Conservation (phyloP, 2,888 invertebrate species). For the Epinotia brunnichana region DNA sequence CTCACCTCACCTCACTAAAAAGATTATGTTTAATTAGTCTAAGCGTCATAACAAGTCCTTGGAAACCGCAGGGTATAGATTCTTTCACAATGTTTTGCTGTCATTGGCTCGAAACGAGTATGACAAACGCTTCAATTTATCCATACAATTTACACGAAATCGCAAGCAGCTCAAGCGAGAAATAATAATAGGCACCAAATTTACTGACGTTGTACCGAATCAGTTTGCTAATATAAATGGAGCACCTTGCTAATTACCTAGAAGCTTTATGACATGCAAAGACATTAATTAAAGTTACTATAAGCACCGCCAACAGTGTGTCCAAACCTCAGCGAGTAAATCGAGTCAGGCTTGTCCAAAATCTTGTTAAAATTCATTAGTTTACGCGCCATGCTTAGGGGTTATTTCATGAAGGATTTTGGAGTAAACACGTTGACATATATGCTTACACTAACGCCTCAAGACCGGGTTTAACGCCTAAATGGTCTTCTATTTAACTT, state of each 20-base stretch:
- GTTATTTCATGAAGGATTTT: conserved; percentile 30
- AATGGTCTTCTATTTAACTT: not conserved
- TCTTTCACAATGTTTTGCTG: no score
- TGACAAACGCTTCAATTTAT: no score
- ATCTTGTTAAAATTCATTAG: conserved; percentile 45
- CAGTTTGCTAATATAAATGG: not conserved
- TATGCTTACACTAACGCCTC: conserved; percentile 1
- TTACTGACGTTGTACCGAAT: not conserved
- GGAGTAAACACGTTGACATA: conserved; percentile 31
- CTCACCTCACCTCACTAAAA: no score
- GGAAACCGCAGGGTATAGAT: no score
- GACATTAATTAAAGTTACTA: conserved; percentile 3
- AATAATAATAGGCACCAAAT: not conserved
- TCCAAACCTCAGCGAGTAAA: conserved; percentile 31
- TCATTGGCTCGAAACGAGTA: no score
- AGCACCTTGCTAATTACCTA: not conserved
- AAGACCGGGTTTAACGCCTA: not conserved
- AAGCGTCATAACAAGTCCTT: no score
- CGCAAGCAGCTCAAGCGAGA: not conserved
- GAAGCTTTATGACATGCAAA: not conserved
- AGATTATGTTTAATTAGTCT: no score
- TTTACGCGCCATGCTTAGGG: conserved; percentile 39
- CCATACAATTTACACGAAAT: no score
- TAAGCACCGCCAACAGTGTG: conserved; percentile 17
- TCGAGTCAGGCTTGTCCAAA: conserved; percentile 37